Base-by-base conservation (phyloP, 2,113 vertebrate genomes). In the Plotosus lineatus region DNA sequence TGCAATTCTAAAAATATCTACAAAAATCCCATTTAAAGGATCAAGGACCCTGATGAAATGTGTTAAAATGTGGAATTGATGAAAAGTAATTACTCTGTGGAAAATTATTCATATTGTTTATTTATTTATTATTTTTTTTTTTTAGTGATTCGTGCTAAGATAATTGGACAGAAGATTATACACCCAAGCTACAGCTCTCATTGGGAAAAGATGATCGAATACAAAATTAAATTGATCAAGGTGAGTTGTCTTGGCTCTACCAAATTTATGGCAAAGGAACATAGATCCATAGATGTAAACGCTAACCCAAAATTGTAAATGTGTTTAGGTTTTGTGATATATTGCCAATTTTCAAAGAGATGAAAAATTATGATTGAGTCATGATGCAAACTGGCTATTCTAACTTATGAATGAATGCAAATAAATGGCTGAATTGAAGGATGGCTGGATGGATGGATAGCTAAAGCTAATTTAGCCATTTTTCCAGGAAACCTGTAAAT, bases 171-270 rank as follows among this genome's bases (percentile, higher is more conserved):
- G 89, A 97, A 96, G 90, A 94, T 95, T 84, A 92, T 96, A 89
- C 93, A 94, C 86, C 92, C 94, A 87, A 94, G 92, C 55, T 90
- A 94, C 82, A 91, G 93, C 83, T 93, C 90, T 44, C 91, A 95
- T 48, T 92, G 92, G 88, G 92, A 95, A 92, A 96, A 96, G 92
- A 91, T 95, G 94, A 95, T 97, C 91, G 94, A 92, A 86, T 98
- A 98, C 86, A 95, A 95, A 92, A 95, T 99, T 91, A 96, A 98
- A 93, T 93, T 96, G 93, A 96, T 97, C 89, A 97, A 99, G 97
- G 97, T 98, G 93, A 93, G 92, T 60, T 36, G 40, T 58, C 40
- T 3, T 46, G 31, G 46, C 3, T 8, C 28, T 21, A n/a, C 11
- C 40, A 65, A 44, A 15, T 38, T 3, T 36, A 7, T 26, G 40